These are phyloP conservation scores for Percopsis transmontana DNA, from an alignment of 2,113 vertebrate species.

Conservation along the genomic window DNA sequence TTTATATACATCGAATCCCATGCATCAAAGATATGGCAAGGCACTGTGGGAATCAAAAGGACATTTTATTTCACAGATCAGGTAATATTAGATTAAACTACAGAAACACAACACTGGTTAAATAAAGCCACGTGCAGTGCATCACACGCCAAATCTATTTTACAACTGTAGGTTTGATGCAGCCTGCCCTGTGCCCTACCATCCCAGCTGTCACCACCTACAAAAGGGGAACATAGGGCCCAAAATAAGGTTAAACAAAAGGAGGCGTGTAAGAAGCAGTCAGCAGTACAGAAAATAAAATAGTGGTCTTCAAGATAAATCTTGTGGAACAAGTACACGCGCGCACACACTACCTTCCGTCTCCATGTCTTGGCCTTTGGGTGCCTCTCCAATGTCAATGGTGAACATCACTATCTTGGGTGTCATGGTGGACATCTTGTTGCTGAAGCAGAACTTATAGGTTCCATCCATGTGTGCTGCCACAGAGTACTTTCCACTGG, in stretches of 20 bases:
- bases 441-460: constrained; percentile 99
- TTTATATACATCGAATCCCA: neutral
- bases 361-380: constrained; percentile 96
- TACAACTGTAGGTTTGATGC: neutral
- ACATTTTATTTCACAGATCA: neutral
- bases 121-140: constrained; percentile 45
- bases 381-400: constrained; percentile 96
- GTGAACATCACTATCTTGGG: constrained; percentile 99
- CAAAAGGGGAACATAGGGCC: constrained; percentile 24
- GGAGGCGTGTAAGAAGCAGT: neutral
- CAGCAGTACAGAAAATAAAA: neutral
- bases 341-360: constrained; percentile 86
- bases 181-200: constrained; percentile 59
- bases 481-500: constrained; percentile 97
- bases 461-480: constrained; percentile 98
- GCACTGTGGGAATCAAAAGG: neutral
- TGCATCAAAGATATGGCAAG: neutral
- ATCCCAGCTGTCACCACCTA: constrained; percentile 75
- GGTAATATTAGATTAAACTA: constrained; percentile 48
- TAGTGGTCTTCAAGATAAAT: neutral
- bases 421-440: constrained; percentile 99
- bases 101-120: constrained; percentile 55
- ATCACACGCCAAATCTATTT: constrained; percentile 41
- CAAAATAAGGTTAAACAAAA: constrained; percentile 29
- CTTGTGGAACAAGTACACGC: neutral